phyloP scores from a whole-genome alignment of 35 echinoderm and acorn worm genomes.

The Stichopus chloronotus region DNA sequence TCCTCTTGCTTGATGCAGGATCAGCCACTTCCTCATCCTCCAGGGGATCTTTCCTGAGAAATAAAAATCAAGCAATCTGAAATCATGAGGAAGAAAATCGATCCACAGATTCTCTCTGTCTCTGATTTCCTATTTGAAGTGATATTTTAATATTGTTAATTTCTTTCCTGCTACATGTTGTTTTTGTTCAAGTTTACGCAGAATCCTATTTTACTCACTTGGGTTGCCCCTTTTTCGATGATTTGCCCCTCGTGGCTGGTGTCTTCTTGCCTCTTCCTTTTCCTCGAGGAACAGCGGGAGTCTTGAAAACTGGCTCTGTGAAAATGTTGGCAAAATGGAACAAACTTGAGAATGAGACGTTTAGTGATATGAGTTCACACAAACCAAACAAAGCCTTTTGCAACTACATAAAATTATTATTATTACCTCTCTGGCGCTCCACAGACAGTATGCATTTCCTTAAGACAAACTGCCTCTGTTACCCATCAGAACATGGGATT shows the following conservation, averaged over 20 bases:
- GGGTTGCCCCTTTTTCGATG: neutral
- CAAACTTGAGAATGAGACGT: neutral
- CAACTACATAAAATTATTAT: neutral
- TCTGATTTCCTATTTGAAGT: no score
- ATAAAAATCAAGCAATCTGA: no score
- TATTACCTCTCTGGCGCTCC: neutral
- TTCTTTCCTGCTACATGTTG: no score
- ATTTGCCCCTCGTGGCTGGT: constrained; percentile 36
- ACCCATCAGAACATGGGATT: no score
- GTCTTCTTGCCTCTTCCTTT: constrained; percentile 40
- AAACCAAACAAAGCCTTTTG: neutral
- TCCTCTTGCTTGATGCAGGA: neutral
- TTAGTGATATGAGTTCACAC: neutral
- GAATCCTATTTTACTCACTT: neutral
- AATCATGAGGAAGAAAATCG: no score
- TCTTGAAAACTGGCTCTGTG: constrained; percentile 23
- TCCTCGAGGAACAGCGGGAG: constrained; percentile 10
- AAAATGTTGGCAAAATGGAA: neutral
- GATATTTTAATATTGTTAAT: no score
- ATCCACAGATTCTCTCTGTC: no score
- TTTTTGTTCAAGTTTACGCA: no score
- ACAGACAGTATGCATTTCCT: neutral
- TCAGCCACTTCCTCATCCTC: neutral
- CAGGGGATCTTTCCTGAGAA: neutral
- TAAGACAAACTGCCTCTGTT: no score